Percentiles rank a stretch among this genome's conserved stretches.
phyloP scores from a whole-genome alignment of 2,797 vertebrate genomes.

The Centroberyx gerrardi region DNA sequence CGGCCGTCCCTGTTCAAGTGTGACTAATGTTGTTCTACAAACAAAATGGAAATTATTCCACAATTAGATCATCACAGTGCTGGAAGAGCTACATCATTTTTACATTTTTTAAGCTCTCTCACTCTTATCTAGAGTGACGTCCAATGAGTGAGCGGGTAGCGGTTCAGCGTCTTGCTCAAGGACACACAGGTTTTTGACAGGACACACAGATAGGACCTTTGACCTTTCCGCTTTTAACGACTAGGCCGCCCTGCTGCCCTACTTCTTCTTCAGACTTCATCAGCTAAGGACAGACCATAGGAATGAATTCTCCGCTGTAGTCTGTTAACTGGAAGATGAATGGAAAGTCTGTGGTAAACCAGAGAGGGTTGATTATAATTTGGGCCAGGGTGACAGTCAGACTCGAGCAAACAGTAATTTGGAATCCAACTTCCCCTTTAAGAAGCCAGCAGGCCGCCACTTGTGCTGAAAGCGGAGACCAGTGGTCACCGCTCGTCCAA shows the following conservation, averaged over 20 bases:
- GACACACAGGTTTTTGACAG: constrained; percentile 1
- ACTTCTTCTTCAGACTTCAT: constrained; percentile 40
- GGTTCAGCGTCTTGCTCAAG: constrained; percentile 16
- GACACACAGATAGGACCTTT: constrained; percentile 19
- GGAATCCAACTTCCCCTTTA: constrained; percentile 53
- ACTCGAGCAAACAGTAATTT: constrained; percentile 26
- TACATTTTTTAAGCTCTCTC: neutral
- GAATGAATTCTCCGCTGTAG: constrained; percentile 33
- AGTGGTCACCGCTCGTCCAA: constrained; percentile 33
- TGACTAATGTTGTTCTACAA: constrained; percentile 26
- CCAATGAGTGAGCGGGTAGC: neutral
- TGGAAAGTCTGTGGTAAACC: constrained; percentile 55
- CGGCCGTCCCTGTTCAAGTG: neutral
- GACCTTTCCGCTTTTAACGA: constrained; percentile 63
- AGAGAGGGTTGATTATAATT: constrained; percentile 38
- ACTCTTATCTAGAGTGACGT: too few relatives aligned
- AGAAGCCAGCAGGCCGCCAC: constrained; percentile 34
- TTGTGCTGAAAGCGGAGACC: constrained; percentile 62
- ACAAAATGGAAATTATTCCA: constrained; percentile 27
- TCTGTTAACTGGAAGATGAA: constrained; percentile 43
- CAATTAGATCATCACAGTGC: constrained; percentile 6
- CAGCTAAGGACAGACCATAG: constrained; percentile 20
- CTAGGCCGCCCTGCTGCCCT: constrained; percentile 54
- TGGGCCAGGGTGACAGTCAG: constrained; percentile 35
- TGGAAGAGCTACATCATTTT: neutral